A percentile compares a stretch with the other conserved stretches of the same genome.
Conservation (phyloP, 1,140 invertebrate genomes). For the Macrosteles quadrilineatus region DNA sequence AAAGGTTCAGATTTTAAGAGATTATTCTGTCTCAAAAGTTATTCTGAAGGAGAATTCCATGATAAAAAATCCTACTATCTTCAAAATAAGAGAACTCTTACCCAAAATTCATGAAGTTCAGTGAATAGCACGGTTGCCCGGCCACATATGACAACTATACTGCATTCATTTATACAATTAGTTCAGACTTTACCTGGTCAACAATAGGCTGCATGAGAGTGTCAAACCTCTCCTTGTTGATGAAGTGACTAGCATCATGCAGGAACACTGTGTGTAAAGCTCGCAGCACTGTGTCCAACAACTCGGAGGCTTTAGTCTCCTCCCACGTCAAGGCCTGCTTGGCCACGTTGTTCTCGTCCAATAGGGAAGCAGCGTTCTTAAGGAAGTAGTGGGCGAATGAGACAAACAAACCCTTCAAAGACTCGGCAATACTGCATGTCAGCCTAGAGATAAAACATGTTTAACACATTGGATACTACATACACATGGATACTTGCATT, state of each 20-base stretch:
- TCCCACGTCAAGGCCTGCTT: slow-evolving; percentile 33
- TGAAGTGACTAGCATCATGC: slow-evolving; percentile 74
- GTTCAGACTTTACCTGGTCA: slow-evolving; percentile 63
- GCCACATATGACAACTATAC: no score
- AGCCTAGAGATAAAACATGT: slow-evolving; percentile 60
- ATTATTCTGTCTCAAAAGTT: no score
- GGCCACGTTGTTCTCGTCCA: slow-evolving; percentile 55
- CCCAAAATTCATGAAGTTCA: no score
- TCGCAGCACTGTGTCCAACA: slow-evolving; percentile 42
- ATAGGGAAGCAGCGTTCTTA: slow-evolving; percentile 70
- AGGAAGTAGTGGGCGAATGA: slow-evolving; percentile 85
- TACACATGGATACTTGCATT: not conserved
- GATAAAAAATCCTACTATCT: no score
- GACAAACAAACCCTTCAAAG: slow-evolving; percentile 84
- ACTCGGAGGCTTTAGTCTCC: slow-evolving; percentile 30
- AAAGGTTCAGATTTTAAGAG: no score
- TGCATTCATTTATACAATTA: no score
- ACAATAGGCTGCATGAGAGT: slow-evolving; percentile 81
- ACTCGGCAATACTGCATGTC: slow-evolving; percentile 73
- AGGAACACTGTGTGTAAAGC: slow-evolving; percentile 77
- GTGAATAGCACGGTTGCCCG: no score
- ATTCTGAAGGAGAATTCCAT: no score
- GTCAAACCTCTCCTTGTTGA: slow-evolving; percentile 80
- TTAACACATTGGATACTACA: not conserved
- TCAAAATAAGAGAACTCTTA: no score